Evolutionary conservation across 1,140 invertebrate genomes (phyloP), one percentile per base, ranked within the genome.

Genomic region (Cydia strobilella): DNA sequence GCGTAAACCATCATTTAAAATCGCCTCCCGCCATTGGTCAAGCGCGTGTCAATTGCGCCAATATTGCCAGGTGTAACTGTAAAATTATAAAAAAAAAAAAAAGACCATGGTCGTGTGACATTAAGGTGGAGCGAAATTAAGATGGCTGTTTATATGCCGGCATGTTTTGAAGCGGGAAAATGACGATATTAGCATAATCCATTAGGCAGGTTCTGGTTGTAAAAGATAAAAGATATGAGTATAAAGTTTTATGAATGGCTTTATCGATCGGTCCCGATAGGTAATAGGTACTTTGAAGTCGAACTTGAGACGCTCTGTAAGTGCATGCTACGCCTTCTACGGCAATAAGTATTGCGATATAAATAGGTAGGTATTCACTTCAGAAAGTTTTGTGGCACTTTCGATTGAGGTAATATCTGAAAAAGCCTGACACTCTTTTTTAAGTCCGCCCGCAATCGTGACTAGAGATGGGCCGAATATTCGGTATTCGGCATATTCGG

Each of bases 31-130:
- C 15, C n/a, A 54, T 54, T 18, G 51, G 51, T n/a, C n/a, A 54
- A 20, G 6, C 15, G n/a, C n/a, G 15, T 54, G 51, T 54, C 51
- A 54, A 54, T 12, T n/a, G 4, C 5, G 18, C n/a, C 2, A 54
- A 54, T n/a, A 6, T 54, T 54, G 51, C n/a, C 51, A 18, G 51
- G 15, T 54, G n/a, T 18, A 54, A 4, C 13, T 51, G 48, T 51
- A 3, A 51, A 51, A 51, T 51, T 27, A 27, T 3, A 27, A 27
- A 27, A 27, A 27, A 3, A 27, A 51, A 15, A 51, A 18, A 15
- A 6, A 2, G 15, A 0, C 15, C 5, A n/a, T 31, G 74, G 74
- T 71, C 74, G 63, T 74, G 75, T 80, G 77, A 78, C 76, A 82
- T 82, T 84, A 59, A 59, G n/a, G 12, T 51, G 15, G 54, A 23